These are phyloP conservation scores for Capitulum mitella DNA, from an alignment of 2,888 invertebrate genomes.

Conservation along the genomic window DNA sequence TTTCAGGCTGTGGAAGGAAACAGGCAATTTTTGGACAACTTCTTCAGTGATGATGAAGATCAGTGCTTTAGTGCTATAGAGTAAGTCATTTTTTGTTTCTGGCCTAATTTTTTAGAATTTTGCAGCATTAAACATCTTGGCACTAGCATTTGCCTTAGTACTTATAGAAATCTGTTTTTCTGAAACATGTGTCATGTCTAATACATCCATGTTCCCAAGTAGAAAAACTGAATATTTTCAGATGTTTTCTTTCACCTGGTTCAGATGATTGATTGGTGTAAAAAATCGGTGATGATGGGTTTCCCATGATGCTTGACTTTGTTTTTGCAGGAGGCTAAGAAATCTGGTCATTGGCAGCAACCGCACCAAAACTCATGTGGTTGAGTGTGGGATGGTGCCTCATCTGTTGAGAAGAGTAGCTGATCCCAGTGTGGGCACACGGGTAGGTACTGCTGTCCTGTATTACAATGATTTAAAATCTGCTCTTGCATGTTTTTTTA, in stretches of 20 bases:
- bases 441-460: not conserved
- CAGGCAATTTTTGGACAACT: not conserved
- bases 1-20: conserved; percentile 5
- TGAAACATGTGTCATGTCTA: not conserved
- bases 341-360: conserved; percentile 15
- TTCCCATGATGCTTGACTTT: too few species aligned
- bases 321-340: not conserved
- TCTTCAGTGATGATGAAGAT: conserved; percentile 9
- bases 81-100: not conserved
- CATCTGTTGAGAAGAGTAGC: not conserved
- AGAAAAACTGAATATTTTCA: too few species aligned
- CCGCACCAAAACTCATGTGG: conserved; percentile 8
- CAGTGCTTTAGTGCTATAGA: not conserved
- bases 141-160: not conserved
- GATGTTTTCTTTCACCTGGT: not conserved
- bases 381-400: conserved; percentile 6
- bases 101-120: not conserved
- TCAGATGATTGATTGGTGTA: not conserved
- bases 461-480: not conserved
- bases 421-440: not conserved
- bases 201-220: too few species aligned
- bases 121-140: not conserved
- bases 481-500: not conserved
- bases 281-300: too few species aligned
- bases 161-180: not conserved